A percentile compares a stretch with the other conserved stretches of the same genome.
phyloP scores from a whole-genome alignment of 2,888 invertebrate species.

The Brachyopa scutellaris region DNA sequence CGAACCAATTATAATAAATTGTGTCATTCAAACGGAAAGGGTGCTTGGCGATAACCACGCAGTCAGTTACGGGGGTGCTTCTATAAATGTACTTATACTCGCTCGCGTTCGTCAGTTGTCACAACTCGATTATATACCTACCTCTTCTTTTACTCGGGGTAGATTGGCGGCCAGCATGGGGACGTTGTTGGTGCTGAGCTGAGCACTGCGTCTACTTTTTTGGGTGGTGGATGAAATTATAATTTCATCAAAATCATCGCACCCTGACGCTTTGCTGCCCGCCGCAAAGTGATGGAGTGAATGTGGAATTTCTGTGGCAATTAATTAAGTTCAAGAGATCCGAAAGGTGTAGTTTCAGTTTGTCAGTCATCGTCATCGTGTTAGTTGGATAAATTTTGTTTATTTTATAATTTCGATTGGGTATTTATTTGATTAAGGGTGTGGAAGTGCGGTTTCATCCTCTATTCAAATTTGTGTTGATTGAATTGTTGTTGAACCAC shows the following conservation, averaged over 20 bases:
- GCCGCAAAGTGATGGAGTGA: constrained; percentile 26
- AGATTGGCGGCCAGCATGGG: too few relatives aligned
- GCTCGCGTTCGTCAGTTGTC: constrained; percentile 61
- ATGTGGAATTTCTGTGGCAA: constrained; percentile 65
- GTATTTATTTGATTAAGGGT: constrained; percentile 72
- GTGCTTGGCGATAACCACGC: constrained; percentile 52
- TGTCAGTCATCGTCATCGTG: constrained; percentile 51
- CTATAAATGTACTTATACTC: constrained; percentile 31
- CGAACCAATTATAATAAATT: constrained; percentile 72
- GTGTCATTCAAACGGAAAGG: constrained; percentile 70
- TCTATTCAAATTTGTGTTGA: constrained; percentile 67
- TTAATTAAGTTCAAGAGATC: constrained; percentile 72
- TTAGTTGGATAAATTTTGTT: constrained; percentile 55
- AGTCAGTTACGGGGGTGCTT: constrained; percentile 4
- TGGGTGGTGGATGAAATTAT: constrained; percentile 60
- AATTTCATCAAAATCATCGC: constrained; percentile 72
- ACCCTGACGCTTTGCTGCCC: constrained; percentile 67
- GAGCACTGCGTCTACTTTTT: not conserved
- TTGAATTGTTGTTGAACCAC: constrained; percentile 48
- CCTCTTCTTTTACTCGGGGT: constrained; percentile 55
- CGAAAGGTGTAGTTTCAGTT: constrained; percentile 60
- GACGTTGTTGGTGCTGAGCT: not conserved
- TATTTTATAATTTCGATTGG: constrained; percentile 69
- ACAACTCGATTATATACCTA: constrained; percentile 71
- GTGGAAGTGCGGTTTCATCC: constrained; percentile 56